Conservation (phyloP, 2,888 invertebrate species). For the Pseudolycoriella hygida region DNA sequence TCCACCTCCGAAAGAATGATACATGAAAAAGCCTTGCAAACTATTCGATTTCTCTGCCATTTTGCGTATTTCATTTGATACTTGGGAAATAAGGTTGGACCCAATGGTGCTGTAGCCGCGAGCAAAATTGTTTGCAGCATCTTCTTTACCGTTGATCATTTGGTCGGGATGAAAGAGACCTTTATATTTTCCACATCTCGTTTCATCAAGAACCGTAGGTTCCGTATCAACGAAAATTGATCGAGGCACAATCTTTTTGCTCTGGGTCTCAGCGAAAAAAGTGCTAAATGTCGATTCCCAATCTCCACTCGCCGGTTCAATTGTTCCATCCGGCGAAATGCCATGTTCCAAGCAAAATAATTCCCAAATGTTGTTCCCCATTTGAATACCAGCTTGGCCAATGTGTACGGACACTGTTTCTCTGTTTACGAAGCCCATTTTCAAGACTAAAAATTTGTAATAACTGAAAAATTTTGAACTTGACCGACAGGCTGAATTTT, state of each 20-base stretch:
- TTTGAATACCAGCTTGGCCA: slow-evolving; percentile 73
- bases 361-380: slow-evolving; percentile 74
- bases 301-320: slow-evolving; percentile 29
- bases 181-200: slow-evolving; percentile 46
- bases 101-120: slow-evolving; percentile 76
- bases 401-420: slow-evolving; percentile 77
- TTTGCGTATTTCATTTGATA: slow-evolving; percentile 54
- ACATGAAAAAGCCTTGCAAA: slow-evolving; percentile 70
- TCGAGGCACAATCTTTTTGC: slow-evolving; percentile 78
- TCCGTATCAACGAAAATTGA: slow-evolving; percentile 76
- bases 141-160: slow-evolving; percentile 71
- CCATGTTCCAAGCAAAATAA: slow-evolving; percentile 68
- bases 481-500: no score
- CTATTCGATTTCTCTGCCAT: slow-evolving; percentile 67
- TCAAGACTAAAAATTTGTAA: background rate
- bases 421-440: slow-evolving; percentile 34
- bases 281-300: slow-evolving; percentile 27
- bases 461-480: no score
- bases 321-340: slow-evolving; percentile 56
- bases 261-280: slow-evolving; percentile 67
- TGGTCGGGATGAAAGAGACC: slow-evolving; percentile 70
- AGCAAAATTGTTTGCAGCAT: slow-evolving; percentile 77
- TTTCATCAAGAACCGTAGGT: slow-evolving; percentile 60
- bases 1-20: slow-evolving; percentile 73
- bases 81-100: slow-evolving; percentile 56